These are phyloP conservation scores for Clistopyga incitator DNA, from an alignment of 2,888 invertebrate species.

Conservation along the genomic window DNA sequence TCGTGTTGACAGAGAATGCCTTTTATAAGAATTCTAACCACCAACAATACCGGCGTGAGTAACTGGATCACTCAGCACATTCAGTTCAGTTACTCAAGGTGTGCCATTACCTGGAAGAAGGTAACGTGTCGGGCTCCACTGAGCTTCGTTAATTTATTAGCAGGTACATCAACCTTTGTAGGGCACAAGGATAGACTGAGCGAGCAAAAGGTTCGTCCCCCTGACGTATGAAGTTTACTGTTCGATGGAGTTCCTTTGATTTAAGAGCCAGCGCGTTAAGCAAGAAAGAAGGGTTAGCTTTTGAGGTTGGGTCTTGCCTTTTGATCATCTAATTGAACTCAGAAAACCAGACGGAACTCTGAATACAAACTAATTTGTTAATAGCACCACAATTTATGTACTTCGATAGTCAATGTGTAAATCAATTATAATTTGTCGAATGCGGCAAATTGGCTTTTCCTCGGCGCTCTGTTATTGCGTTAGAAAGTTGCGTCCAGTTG, in stretches of 20 bases:
- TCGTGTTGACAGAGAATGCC: neutral
- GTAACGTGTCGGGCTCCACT: conserved; percentile 22
- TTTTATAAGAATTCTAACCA: neutral
- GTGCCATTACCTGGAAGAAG: conserved; percentile 39
- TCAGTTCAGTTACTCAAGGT: conserved; percentile 27
- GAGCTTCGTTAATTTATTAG: conserved; percentile 10
- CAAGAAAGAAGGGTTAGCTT: neutral
- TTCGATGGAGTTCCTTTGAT: conserved; percentile 22
- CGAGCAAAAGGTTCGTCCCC: conserved; percentile 16
- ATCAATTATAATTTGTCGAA: neutral
- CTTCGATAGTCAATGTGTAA: neutral
- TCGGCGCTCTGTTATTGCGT: neutral
- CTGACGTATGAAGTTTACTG: conserved; percentile 35
- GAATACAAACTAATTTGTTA: conserved; percentile 11
- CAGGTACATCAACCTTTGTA: neutral
- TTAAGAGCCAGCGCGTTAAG: neutral
- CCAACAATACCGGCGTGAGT: neutral
- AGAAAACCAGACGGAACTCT: neutral
- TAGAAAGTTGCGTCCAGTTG: neutral
- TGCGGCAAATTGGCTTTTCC: neutral
- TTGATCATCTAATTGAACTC: conserved; percentile 21
- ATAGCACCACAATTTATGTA: neutral
- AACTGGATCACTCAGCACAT: neutral
- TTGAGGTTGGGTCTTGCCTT: neutral
- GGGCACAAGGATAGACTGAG: neutral